These are phyloP conservation scores for Betta splendens DNA, from an alignment of 2,797 vertebrate genomes.

Conservation along the genomic window DNA sequence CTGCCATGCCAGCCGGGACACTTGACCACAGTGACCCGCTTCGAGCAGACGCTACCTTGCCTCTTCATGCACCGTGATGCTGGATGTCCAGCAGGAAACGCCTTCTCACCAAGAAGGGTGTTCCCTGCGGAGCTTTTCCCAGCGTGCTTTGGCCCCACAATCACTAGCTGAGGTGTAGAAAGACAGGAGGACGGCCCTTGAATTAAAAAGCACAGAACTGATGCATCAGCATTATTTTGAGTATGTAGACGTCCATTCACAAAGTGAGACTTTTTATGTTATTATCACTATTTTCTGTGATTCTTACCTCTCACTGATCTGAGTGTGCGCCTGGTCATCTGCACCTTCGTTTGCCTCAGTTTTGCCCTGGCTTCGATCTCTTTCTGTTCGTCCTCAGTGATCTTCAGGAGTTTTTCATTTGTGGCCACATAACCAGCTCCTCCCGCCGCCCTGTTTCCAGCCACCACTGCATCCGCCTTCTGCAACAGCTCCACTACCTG, in stretches of 20 bases:
- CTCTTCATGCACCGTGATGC: conserved; percentile 43
- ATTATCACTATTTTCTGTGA: no score
- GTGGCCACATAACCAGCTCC: conserved; percentile 26
- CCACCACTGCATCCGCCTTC: conserved; percentile 41
- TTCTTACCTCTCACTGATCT: conserved; percentile 33
- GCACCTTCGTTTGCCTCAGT: conserved; percentile 7
- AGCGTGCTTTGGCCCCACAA: conserved; percentile 66
- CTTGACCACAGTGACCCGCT: conserved; percentile 58
- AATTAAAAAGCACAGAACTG: neutral
- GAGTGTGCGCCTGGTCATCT: conserved; percentile 28
- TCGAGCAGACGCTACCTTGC: conserved; percentile 30
- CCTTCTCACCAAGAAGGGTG: conserved; percentile 47
- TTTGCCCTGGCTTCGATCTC: conserved; percentile 27
- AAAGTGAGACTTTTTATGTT: no score
- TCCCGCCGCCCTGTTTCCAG: conserved; percentile 13
- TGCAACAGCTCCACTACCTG: conserved; percentile 44
- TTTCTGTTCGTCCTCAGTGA: conserved; percentile 20
- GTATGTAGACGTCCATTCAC: no score
- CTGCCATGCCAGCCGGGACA: conserved; percentile 72
- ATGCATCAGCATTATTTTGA: no score
- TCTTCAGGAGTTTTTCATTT: conserved; percentile 11
- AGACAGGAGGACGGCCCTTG: conserved; percentile 30
- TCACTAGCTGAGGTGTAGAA: conserved; percentile 51
- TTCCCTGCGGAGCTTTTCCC: conserved; percentile 71
- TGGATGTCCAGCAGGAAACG: conserved; percentile 24